Percentiles rank a stretch among this genome's conserved stretches.
phyloP scores from a whole-genome alignment of 2,797 vertebrate genomes.

The Pangasius macronema region DNA sequence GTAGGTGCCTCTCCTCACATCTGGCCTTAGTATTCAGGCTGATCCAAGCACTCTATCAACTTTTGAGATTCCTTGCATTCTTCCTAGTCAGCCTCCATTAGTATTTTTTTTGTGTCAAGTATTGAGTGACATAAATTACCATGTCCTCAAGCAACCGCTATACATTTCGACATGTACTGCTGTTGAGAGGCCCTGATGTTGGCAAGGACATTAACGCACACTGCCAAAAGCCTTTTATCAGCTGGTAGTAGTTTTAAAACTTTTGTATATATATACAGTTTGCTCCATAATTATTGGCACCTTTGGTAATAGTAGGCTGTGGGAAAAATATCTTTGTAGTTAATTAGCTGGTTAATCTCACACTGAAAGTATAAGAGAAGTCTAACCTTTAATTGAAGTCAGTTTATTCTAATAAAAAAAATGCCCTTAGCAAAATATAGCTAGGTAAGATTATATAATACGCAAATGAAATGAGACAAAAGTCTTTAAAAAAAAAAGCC shows the following conservation, averaged over 20 bases:
- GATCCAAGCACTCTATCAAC: slow-evolving; percentile 49
- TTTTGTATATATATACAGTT: slow-evolving; percentile 42
- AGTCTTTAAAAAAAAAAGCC: not conserved
- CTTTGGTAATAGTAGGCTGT: not conserved
- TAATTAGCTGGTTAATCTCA: not conserved
- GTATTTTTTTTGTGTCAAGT: slow-evolving; percentile 60
- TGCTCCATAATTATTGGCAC: not conserved
- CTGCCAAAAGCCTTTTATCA: slow-evolving; percentile 48
- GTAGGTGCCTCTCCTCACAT: slow-evolving; percentile 58
- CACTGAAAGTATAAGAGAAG: not conserved
- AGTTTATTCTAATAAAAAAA: not conserved
- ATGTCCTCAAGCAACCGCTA: slow-evolving; percentile 68
- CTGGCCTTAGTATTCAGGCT: slow-evolving; percentile 57
- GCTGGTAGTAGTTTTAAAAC: slow-evolving; percentile 44
- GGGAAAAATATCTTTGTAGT: not conserved
- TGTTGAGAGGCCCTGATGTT: slow-evolving; percentile 34
- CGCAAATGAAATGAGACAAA: not conserved
- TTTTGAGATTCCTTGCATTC: slow-evolving; percentile 66
- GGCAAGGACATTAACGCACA: slow-evolving; percentile 36
- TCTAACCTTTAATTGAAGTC: not conserved
- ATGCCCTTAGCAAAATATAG: too few species aligned
- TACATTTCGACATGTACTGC: slow-evolving; percentile 52
- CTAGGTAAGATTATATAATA: not conserved
- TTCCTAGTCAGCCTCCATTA: slow-evolving; percentile 60
- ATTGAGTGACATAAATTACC: slow-evolving; percentile 67